Percentiles rank a stretch among this genome's conserved stretches.
Evolutionary conservation across 2,113 vertebrate genomes (phyloP).

Genomic region (Macquaria australasica): DNA sequence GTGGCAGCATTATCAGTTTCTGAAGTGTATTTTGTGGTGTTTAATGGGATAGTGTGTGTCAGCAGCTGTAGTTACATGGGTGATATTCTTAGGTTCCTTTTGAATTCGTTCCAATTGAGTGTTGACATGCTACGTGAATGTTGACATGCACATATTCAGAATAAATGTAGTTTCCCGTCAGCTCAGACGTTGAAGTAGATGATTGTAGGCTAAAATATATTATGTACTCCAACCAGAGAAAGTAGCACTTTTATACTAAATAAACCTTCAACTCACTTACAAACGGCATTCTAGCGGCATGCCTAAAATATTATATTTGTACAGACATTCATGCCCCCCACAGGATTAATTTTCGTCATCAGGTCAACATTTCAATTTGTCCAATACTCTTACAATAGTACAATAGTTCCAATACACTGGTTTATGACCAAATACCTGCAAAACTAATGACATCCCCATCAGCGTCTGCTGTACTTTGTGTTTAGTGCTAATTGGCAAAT

Average conservation of each 20-base stretch:
- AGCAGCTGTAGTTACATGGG: not conserved
- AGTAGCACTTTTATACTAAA: not conserved
- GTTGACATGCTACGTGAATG: not conserved
- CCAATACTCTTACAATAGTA: no score
- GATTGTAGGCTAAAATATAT: not conserved
- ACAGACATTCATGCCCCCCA: not conserved
- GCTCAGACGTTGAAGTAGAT: not conserved
- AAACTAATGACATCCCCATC: not conserved
- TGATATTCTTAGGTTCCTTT: not conserved
- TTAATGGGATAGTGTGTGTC: conserved; percentile 10
- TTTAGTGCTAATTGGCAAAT: not conserved
- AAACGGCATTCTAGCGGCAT: not conserved
- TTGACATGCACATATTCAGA: not conserved
- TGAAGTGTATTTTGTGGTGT: conserved; percentile 23
- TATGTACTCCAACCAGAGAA: not conserved
- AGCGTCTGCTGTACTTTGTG: not conserved
- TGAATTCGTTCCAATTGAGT: not conserved
- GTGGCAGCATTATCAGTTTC: conserved; percentile 29
- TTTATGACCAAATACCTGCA: not conserved
- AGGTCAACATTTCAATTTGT: not conserved
- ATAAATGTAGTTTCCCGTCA: not conserved
- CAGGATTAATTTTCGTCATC: not conserved
- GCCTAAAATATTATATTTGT: not conserved
- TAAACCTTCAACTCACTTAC: not conserved
- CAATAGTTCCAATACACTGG: not conserved